Evolutionary conservation across 1,140 invertebrate species (phyloP).

Genomic region (Magallana ariakensis): DNA sequence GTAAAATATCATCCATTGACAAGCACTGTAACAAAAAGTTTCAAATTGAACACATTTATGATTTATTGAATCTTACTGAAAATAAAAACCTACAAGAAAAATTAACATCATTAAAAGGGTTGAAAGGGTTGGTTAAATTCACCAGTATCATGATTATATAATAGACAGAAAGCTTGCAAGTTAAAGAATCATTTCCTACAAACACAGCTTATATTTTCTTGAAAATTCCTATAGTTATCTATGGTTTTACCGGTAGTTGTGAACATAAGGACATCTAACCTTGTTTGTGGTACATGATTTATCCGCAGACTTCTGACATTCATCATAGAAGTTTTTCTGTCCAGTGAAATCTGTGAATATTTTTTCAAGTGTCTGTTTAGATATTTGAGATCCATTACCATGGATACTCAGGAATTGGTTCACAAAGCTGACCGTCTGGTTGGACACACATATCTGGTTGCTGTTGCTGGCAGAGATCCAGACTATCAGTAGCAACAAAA

Average conservation of each 20-base stretch:
- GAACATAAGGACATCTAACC: not conserved
- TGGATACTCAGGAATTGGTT: not conserved
- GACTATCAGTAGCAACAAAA: not conserved
- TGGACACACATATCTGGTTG: constrained; percentile 8
- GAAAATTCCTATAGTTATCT: not conserved
- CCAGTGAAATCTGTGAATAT: not conserved
- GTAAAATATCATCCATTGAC: constrained; percentile 6
- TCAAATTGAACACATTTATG: not conserved
- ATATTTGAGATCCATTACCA: not conserved
- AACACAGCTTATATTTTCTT: not conserved
- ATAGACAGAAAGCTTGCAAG: not conserved
- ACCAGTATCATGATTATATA: not conserved
- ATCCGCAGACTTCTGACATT: not conserved
- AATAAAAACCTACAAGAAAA: not conserved
- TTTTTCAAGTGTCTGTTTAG: not conserved
- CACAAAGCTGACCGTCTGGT: not conserved
- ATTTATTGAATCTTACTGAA: not conserved
- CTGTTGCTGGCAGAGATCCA: not conserved
- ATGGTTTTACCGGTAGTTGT: not conserved
- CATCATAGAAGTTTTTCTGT: not conserved
- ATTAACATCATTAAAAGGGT: not conserved
- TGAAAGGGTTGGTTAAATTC: not conserved
- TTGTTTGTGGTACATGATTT: not conserved
- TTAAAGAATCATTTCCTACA: not conserved
- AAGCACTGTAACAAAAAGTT: not conserved